Percentiles rank a stretch among this genome's conserved stretches.
phyloP scores from a whole-genome alignment of 1,140 invertebrate species.

The Musca domestica region DNA sequence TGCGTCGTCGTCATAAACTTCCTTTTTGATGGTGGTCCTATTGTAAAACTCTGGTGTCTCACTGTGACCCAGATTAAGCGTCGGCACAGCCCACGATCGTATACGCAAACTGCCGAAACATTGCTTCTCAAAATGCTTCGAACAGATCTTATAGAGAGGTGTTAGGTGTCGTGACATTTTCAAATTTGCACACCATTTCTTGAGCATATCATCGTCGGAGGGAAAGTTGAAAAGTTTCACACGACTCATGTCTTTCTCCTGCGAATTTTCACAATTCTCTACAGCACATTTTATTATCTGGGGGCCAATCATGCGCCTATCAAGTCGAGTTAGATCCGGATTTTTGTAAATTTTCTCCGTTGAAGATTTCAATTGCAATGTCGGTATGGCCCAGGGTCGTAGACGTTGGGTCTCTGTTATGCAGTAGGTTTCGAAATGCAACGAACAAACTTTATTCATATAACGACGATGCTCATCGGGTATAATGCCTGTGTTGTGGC shows the following conservation, averaged over 20 bases:
- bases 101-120: constrained; percentile 23
- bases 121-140: constrained; percentile 24
- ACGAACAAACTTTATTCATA: constrained; percentile 22
- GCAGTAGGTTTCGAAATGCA: constrained; percentile 26
- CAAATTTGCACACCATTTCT: constrained; percentile 27
- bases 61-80: constrained; percentile 44
- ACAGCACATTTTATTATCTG: constrained; percentile 24
- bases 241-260: constrained; percentile 1
- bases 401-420: constrained; percentile 24
- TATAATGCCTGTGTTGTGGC: constrained; percentile 21
- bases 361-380: constrained; percentile 4
- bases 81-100: constrained; percentile 48
- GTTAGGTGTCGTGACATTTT: constrained; percentile 7
- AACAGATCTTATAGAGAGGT: constrained; percentile 16
- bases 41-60: constrained; percentile 32
- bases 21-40: constrained; percentile 9
- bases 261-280: background rate
- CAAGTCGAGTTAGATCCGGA: constrained; percentile 15
- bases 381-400: constrained; percentile 25
- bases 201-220: constrained; percentile 17
- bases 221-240: constrained; percentile 26
- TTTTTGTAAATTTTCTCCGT: constrained; percentile 12
- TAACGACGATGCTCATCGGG: constrained; percentile 17
- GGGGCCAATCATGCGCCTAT: constrained; percentile 13
- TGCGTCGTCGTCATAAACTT: constrained; percentile 7